Evolutionary conservation across 2,888 invertebrate species (phyloP), one percentile per base, ranked within the genome.

Genomic region (Orthonevra nobilis): DNA sequence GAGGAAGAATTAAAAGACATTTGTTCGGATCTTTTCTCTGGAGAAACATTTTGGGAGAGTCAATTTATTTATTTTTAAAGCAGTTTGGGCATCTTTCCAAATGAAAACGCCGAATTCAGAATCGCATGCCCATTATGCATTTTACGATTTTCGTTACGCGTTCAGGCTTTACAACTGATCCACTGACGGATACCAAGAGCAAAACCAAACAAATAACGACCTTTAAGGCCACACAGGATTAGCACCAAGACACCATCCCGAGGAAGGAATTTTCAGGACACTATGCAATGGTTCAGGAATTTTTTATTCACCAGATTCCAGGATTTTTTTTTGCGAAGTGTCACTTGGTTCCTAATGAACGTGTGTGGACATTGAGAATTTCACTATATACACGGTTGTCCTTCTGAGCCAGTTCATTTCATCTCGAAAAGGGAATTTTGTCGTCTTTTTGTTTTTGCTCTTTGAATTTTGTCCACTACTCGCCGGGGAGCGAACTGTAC

Each of bases 391-490:
- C 0, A 38, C 20, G 5, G 10, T 23, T 23, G 20, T 34, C 9
- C 46, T 32, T 64, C 26, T 20, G 19, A 36, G 63, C 42, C 34
- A 61, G 77, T 77, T 68, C 54, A 61, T 73, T 73, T 56, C 66
- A 73, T 61, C 54, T 48, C 60, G 50, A 68, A 56, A 40, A 73
- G 50, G 79, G 73, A 79, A 68, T 79, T 79, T 60, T 66, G 52
- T 64, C 42, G 44, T 46, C 36, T 60, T 64, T n/a, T 30, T 61
- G 15, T 36, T 32, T 34, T 48, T 61, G n/a, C 46, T 36, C 46
- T 72, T 66, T 73, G 66, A 56, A 68, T 79, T 68, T 61, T 48
- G 66, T 79, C 54, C 48, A 46, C 42, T 34, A 26, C 30, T 17
- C 17, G 30, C 30, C 5, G 1, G n/a, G 15, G 17, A 20, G 10